Base-by-base conservation (phyloP, 30 jellyfish, hydroid and myxozoan genomes). In the Euphysa ruthae region DNA sequence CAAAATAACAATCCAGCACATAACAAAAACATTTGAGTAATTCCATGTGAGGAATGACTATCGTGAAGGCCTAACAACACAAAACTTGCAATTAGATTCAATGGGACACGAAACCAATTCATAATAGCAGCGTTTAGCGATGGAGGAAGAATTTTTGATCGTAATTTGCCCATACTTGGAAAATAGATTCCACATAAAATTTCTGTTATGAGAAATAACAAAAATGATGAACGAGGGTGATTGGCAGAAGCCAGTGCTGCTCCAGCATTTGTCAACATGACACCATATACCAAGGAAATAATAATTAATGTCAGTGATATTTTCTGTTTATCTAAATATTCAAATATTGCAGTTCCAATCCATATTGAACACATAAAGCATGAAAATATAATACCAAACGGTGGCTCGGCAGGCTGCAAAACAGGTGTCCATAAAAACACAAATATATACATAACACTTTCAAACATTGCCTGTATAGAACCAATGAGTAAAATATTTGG, bases 361-460 rank as follows among this genome's bases (percentile, higher is more conserved):
- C 89, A 66, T 29, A 82, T 81, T 16, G 94, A 75, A 0, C 93
- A 82, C 98, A 89, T 89, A 60, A 89, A 89, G 34, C 93, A 77
- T 22, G 95, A 58, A 56, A 89, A 89, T 18, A 89, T 93, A 24
- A 89, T 77, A 10, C 98, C 98, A 10, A 89, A 74, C 13, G 96
- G 96, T 14, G 95, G 98, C 6, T 75, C 46, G 21, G 93, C 93
- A 35, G 92, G 92, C 62, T 70, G 82, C 33, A 89, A 70, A 29
- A 89, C 95, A 2, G 98, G 95, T 49, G 98, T 89, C 98, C 98
- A 89, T 15, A 82, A 61, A 64, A 89, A 89, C 55, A 82, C 95
- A 82, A 89, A 89, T 7, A 89, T 73, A 56, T 81, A 89, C 94
- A 89, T 89, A 33, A 82, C 95, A 64, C 98, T 81, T 38, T 89